Conservation (phyloP, 2,113 vertebrate genomes). For the Siphamia tubifer region DNA sequence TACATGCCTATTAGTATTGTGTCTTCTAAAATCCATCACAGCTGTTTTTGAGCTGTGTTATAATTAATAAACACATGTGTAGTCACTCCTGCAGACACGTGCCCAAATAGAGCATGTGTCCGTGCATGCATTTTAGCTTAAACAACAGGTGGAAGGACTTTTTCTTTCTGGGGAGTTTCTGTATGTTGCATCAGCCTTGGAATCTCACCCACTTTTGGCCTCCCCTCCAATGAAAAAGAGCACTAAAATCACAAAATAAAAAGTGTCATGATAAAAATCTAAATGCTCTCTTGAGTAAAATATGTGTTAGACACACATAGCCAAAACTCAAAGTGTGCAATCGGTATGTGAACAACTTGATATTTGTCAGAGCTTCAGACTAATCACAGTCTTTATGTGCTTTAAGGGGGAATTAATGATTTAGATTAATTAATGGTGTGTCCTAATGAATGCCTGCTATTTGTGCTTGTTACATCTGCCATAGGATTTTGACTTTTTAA, state of each 20-base stretch:
- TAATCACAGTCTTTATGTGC: not conserved
- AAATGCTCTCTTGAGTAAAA: conserved; percentile 31
- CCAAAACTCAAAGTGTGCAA: conserved; percentile 39
- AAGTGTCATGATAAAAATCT: not conserved
- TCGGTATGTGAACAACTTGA: conserved; percentile 10
- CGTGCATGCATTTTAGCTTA: not conserved
- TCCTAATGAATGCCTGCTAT: not conserved
- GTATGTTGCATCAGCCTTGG: conserved; percentile 47
- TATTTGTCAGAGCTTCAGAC: conserved; percentile 14
- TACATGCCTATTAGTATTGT: not conserved
- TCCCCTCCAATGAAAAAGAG: too few relatives aligned
- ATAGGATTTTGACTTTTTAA: not conserved
- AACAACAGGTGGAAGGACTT: conserved; percentile 4
- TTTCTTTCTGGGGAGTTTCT: conserved; percentile 34
- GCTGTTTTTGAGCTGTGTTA: too few relatives aligned
- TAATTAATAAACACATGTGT: too few relatives aligned
- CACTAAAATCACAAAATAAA: conserved; percentile 18
- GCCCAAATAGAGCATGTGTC: too few relatives aligned
- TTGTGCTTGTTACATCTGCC: not conserved
- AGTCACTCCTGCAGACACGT: too few relatives aligned
- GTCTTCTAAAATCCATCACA: not conserved
- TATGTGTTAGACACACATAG: not conserved
- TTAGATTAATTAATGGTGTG: not conserved
- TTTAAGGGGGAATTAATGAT: not conserved
- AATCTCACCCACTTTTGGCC: not conserved